Percentiles rank a stretch among this genome's conserved stretches.
Evolutionary conservation across 37 sponge, comb jelly and placozoan genomes (phyloP).

Genomic region (Dysidea cf. avara): DNA sequence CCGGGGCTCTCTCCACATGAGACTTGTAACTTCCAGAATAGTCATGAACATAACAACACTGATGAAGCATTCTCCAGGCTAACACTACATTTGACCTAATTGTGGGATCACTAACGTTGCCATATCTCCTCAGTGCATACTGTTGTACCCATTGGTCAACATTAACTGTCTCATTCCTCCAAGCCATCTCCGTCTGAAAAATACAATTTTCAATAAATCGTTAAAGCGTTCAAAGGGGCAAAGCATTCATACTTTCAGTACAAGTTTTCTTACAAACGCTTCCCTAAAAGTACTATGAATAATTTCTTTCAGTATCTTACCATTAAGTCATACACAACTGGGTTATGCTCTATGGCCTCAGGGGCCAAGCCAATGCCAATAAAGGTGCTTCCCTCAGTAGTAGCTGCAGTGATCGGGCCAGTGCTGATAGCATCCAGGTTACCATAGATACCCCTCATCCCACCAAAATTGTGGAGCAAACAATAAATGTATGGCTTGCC

Average conservation of each 20-base stretch:
- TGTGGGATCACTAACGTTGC: conserved; percentile 2
- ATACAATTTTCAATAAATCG: not conserved
- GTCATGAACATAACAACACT: conserved; percentile 36
- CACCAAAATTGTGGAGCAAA: conserved; percentile 71
- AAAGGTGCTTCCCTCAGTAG: conserved; percentile 46
- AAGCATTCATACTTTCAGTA: no score
- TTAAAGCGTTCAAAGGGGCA: no score
- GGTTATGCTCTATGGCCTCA: conserved; percentile 73
- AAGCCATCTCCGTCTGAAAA: conserved; percentile 59
- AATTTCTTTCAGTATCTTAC: conserved; percentile 9
- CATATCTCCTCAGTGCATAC: conserved; percentile 46
- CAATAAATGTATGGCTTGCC: conserved; percentile 76
- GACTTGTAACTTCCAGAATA: conserved; percentile 4
- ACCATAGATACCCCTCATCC: conserved; percentile 55
- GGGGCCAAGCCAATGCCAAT: conserved; percentile 72
- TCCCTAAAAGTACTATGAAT: no score
- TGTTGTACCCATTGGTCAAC: conserved; percentile 30
- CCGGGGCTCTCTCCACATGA: conserved; percentile 8
- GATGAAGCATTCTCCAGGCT: conserved; percentile 42
- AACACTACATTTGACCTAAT: not conserved
- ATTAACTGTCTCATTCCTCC: conserved; percentile 42
- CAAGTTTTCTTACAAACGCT: no score
- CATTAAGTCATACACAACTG: conserved; percentile 74
- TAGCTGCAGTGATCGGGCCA: conserved; percentile 32
- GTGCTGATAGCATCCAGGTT: conserved; percentile 47